Conservation (phyloP, 2,797 vertebrate genomes). For the Neoniphon sammara region DNA sequence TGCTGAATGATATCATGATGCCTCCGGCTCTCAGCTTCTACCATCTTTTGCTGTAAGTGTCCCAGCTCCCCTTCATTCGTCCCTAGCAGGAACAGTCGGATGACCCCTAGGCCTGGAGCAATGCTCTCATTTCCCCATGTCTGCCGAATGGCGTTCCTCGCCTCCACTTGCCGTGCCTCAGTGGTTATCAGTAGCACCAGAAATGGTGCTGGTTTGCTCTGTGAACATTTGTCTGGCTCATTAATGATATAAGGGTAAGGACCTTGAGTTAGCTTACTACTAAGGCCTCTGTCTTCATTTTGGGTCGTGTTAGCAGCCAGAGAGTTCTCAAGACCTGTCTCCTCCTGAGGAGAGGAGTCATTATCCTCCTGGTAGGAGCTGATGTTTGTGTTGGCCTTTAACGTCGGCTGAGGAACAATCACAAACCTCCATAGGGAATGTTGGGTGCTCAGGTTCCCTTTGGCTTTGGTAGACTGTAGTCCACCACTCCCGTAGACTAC, state of each 20-base stretch:
- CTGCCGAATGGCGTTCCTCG: constrained; percentile 92
- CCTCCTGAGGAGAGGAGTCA: constrained; percentile 70
- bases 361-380: constrained; percentile 80
- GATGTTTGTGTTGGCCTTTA: constrained; percentile 75
- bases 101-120: constrained; percentile 81
- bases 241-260: constrained; percentile 92
- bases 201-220: constrained; percentile 81
- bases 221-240: constrained; percentile 89
- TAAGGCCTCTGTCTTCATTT: constrained; percentile 77
- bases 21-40: constrained; percentile 89
- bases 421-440: constrained; percentile 83
- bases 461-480: constrained; percentile 78
- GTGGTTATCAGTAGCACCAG: constrained; percentile 93
- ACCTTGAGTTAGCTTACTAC: constrained; percentile 71
- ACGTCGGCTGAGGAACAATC: constrained; percentile 78
- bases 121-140: constrained; percentile 95
- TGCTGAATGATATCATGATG: constrained; percentile 95
- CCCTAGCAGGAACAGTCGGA: constrained; percentile 92
- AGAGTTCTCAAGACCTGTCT: constrained; percentile 79
- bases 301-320: constrained; percentile 85
- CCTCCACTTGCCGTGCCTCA: constrained; percentile 89
- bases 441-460: constrained; percentile 82
- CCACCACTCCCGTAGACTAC: constrained; percentile 80
- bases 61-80: constrained; percentile 78
- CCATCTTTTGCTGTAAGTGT: constrained; percentile 83